Evolutionary conservation across 92 coral and sea anemone genomes (phyloP).

Genomic region (Blastomussa wellsi): DNA sequence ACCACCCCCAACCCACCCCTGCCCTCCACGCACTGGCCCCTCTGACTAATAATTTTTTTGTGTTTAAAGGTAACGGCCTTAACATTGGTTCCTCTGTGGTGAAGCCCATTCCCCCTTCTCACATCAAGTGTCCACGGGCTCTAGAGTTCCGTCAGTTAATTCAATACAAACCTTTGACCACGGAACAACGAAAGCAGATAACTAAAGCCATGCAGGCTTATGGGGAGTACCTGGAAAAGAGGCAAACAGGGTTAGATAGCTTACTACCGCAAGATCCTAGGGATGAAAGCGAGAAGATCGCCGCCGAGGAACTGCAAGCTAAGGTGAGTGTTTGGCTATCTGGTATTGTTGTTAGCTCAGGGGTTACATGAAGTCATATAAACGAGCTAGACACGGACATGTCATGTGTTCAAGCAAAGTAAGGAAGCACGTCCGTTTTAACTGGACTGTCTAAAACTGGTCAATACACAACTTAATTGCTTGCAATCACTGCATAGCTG

Average conservation of each 20-base stretch:
- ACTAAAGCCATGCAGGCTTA: constrained; percentile 76
- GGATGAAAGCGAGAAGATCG: constrained; percentile 75
- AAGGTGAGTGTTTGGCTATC: constrained; percentile 49
- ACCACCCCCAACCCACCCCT: not conserved
- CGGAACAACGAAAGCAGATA: constrained; percentile 71
- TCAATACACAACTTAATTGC: not conserved
- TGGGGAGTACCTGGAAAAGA: constrained; percentile 75
- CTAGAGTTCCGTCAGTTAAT: constrained; percentile 87
- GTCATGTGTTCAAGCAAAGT: not conserved
- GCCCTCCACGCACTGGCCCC: not conserved
- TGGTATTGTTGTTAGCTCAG: not conserved
- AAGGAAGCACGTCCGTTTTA: too few species aligned
- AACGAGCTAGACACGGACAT: not conserved
- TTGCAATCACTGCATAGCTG: not conserved
- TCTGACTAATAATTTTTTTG: not conserved
- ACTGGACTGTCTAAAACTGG: not conserved
- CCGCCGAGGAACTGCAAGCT: constrained; percentile 69
- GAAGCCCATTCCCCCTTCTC: constrained; percentile 53
- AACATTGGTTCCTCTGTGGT: constrained; percentile 66
- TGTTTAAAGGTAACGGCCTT: constrained; percentile 72
- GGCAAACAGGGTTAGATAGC: constrained; percentile 71
- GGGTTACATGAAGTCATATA: not conserved
- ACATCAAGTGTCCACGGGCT: constrained; percentile 84
- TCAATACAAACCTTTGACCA: constrained; percentile 82
- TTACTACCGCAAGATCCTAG: constrained; percentile 91